A percentile compares a stretch with the other conserved stretches of the same genome.
Conservation (phyloP, 1,140 invertebrate genomes). For the Danaus melanippus region DNA sequence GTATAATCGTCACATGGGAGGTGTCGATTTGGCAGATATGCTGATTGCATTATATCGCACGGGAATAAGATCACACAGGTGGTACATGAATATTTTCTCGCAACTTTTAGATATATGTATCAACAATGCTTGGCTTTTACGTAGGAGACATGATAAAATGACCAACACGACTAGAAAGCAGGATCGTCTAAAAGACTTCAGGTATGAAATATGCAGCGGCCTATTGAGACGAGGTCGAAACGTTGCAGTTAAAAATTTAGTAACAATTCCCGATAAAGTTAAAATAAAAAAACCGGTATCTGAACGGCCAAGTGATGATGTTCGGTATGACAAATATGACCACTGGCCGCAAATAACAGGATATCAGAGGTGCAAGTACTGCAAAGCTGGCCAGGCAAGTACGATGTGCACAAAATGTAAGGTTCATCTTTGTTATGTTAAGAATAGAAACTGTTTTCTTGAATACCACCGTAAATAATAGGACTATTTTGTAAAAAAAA, state of each 20-base stretch:
- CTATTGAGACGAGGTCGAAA: conserved; percentile 11
- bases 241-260: conserved; percentile 9
- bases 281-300: conserved; percentile 18
- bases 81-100: conserved; percentile 19
- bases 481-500: conserved; percentile 12
- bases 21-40: conserved; percentile 39
- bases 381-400: conserved; percentile 19
- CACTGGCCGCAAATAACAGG: conserved; percentile 14
- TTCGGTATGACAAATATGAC: conserved; percentile 15
- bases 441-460: no score
- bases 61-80: conserved; percentile 15
- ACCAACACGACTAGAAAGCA: conserved; percentile 11
- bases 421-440: conserved; percentile 19
- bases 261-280: conserved; percentile 10
- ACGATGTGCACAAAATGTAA: conserved; percentile 22
- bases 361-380: conserved; percentile 20
- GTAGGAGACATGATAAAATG: conserved; percentile 14
- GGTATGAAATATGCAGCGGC: conserved; percentile 15
- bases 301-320: conserved; percentile 16
- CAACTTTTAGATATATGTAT: conserved; percentile 18
- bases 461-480: no score
- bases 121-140: conserved; percentile 12
- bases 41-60: conserved; percentile 24
- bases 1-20: conserved; percentile 48
- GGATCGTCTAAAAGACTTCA: conserved; percentile 19